Percentiles rank a stretch among this genome's conserved stretches.
phyloP scores from a whole-genome alignment of 1,140 invertebrate genomes.

The Agraylea sexmaculata region DNA sequence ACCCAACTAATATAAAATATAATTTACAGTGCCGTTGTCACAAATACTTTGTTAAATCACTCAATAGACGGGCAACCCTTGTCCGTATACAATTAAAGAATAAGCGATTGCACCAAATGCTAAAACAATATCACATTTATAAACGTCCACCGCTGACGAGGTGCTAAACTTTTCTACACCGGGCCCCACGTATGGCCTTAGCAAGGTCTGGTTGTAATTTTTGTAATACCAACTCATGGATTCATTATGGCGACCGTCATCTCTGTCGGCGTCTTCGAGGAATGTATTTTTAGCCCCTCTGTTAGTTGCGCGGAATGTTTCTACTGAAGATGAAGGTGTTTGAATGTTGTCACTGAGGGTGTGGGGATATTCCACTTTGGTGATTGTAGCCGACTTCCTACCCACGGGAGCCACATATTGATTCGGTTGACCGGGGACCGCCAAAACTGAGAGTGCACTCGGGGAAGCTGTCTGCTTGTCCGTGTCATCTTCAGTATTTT shows the following conservation, averaged over 20 bases:
- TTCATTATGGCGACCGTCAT: slow-evolving; percentile 29
- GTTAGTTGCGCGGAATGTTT: slow-evolving; percentile 12
- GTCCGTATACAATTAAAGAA: slow-evolving; percentile 1
- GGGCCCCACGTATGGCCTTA: slow-evolving; percentile 53
- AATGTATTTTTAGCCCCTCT: slow-evolving; percentile 36
- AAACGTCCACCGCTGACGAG: slow-evolving; percentile 4
- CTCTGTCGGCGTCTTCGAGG: slow-evolving; percentile 24
- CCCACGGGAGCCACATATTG: slow-evolving; percentile 27
- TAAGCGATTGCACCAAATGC: slow-evolving; percentile 13
- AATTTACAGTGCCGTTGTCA: no score
- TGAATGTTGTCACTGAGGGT: slow-evolving; percentile 18
- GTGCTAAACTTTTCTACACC: slow-evolving; percentile 25
- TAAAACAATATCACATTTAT: slow-evolving; percentile 20
- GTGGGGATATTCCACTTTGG: slow-evolving; percentile 41
- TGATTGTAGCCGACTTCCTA: slow-evolving; percentile 39
- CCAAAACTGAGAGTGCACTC: slow-evolving; percentile 38
- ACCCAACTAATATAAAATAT: no score
- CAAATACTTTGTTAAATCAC: no score
- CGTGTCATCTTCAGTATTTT: no score
- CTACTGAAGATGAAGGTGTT: slow-evolving; percentile 10
- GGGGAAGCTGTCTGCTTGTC: slow-evolving; percentile 10
- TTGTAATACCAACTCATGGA: slow-evolving; percentile 65
- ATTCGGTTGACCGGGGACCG: slow-evolving; percentile 44
- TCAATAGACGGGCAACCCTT: background rate
- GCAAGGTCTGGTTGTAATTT: slow-evolving; percentile 61